Percentiles rank a stretch among this genome's conserved stretches.
Conservation (phyloP, 1,140 invertebrate species). For the Palaemon carinicauda region DNA sequence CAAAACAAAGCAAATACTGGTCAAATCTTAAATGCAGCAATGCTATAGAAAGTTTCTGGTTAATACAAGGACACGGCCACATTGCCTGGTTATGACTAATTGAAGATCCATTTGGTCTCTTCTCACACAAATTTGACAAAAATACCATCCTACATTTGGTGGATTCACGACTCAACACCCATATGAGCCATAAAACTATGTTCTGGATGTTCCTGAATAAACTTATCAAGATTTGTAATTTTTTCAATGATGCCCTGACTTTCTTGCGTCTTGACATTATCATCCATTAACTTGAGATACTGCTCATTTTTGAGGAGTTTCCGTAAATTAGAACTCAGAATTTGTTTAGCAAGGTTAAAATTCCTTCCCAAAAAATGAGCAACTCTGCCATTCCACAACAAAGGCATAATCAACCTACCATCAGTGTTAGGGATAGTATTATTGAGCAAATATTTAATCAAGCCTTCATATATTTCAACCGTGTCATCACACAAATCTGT, state of each 20-base stretch:
- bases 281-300: background rate
- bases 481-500: no score
- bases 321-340: no score
- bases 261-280: background rate
- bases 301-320: no score
- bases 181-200: slow-evolving; percentile 16
- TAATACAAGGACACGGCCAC: background rate
- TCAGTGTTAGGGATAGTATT: no score
- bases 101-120: background rate
- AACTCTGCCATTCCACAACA: no score
- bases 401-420: no score
- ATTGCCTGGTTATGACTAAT: background rate
- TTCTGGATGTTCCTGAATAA: background rate
- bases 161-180: background rate
- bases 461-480: no score
- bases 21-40: background rate
- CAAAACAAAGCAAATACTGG: background rate
- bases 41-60: background rate
- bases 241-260: background rate
- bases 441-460: no score
- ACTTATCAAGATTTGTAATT: background rate
- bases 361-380: no score
- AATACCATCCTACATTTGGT: slow-evolving; percentile 30
- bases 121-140: background rate
- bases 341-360: no score